Evolutionary conservation across 1,140 invertebrate genomes (phyloP).

Genomic region (Heliothis virescens): DNA sequence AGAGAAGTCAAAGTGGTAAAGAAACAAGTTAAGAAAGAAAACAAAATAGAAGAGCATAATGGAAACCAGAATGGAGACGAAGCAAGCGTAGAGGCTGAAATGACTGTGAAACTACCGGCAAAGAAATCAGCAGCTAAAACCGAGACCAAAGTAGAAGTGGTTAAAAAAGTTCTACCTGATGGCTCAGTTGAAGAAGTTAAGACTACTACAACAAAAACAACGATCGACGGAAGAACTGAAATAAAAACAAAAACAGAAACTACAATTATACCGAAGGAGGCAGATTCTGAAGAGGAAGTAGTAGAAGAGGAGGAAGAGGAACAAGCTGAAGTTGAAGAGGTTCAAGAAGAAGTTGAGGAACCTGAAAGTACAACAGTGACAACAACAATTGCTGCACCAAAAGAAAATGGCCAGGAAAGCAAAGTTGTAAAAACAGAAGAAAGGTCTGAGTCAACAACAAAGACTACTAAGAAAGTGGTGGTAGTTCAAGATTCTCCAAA

Average conservation of each 20-base stretch:
- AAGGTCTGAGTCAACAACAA: constrained; percentile 59
- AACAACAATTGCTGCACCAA: constrained; percentile 8
- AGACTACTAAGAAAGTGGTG: constrained; percentile 61
- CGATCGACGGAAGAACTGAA: constrained; percentile 78
- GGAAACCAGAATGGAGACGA: constrained; percentile 70
- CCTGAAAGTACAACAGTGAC: constrained; percentile 50
- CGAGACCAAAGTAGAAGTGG: constrained; percentile 80
- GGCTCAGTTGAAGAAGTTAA: constrained; percentile 78
- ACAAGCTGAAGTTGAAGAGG: constrained; percentile 55
- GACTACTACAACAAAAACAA: constrained; percentile 80
- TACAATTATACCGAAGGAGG: constrained; percentile 74
- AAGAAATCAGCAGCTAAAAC: constrained; percentile 79
- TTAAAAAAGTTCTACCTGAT: constrained; percentile 77
- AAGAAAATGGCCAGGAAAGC: constrained; percentile 55
- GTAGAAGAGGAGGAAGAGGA: constrained; percentile 66
- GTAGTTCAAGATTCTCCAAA: constrained; percentile 60
- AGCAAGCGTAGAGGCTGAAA: constrained; percentile 66
- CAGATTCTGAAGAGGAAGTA: constrained; percentile 60
- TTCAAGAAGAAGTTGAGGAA: constrained; percentile 58
- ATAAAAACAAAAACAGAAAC: constrained; percentile 79
- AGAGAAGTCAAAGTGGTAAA: constrained; percentile 74
- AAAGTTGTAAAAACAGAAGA: constrained; percentile 57
- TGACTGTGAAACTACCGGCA: constrained; percentile 74
- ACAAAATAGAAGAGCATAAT: constrained; percentile 59
- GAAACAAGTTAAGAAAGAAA: constrained; percentile 72